Conservation (phyloP, 1,140 invertebrate species). For the Caligus rogercresseyi region DNA sequence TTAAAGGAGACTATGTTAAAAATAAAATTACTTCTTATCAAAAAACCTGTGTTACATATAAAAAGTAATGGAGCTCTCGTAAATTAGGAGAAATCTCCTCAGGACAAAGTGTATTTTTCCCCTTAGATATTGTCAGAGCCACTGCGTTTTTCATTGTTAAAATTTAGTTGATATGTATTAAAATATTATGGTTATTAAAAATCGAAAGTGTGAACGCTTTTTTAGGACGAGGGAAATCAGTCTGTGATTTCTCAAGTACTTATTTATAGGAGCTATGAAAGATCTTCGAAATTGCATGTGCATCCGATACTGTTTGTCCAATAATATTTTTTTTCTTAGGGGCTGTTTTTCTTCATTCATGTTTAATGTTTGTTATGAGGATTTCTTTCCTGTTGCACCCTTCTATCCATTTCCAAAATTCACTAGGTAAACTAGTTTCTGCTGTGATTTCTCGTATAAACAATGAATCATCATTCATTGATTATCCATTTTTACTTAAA, state of each 20-base stretch:
- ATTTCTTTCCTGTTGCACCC: no score
- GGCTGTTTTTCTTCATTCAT: no score
- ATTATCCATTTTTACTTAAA: no score
- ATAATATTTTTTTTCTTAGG: no score
- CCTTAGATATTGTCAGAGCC: background rate
- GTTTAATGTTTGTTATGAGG: no score
- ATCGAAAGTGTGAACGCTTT: background rate
- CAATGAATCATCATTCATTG: no score
- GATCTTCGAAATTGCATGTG: background rate
- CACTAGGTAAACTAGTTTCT: no score
- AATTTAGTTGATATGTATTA: background rate
- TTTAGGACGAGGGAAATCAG: background rate
- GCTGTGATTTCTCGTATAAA: no score
- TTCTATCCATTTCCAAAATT: no score
- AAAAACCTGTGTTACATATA: background rate
- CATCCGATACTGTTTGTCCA: background rate
- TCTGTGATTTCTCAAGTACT: background rate
- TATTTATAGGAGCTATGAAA: background rate
- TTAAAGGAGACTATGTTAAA: no score
- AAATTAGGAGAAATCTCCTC: no score
- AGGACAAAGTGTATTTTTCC: background rate
- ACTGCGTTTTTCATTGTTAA: background rate
- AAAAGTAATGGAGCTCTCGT: background rate
- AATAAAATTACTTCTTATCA: background rate
- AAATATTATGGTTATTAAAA: background rate